Evolutionary conservation across 2,797 vertebrate species (phyloP).

Genomic region (Okamejei kenojei): DNA sequence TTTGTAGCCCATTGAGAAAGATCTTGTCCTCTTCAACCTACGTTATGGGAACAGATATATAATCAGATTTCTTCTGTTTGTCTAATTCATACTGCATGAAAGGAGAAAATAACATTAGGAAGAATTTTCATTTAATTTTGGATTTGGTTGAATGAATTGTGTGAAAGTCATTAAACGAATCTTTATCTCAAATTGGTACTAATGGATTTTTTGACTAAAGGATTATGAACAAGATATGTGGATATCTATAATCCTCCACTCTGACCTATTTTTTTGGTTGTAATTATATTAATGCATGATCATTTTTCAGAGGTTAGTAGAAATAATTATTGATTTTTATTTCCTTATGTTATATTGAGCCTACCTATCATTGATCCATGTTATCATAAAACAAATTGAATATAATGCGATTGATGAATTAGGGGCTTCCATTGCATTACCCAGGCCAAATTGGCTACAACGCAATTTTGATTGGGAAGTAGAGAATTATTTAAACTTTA

Average conservation of each 20-base stretch:
- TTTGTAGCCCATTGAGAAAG: no score
- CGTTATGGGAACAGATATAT: not conserved
- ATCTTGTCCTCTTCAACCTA: not conserved
- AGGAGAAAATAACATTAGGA: not conserved
- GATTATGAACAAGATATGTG: not conserved
- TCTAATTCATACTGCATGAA: not conserved
- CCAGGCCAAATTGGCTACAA: no score
- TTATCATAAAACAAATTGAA: no score
- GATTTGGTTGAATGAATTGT: not conserved
- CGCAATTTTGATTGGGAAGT: no score
- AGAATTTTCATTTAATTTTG: not conserved
- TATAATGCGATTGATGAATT: no score
- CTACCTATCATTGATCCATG: no score
- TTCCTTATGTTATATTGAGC: no score
- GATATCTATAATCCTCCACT: not conserved
- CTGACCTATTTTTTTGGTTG: not conserved
- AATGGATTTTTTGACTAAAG: not conserved
- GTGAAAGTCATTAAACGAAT: not conserved
- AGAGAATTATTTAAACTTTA: no score
- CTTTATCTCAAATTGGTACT: not conserved
- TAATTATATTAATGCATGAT: not conserved
- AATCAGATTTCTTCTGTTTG: not conserved
- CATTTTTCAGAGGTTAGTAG: not conserved
- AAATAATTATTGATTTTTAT: no score
- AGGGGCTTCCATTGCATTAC: no score